Percentiles rank a stretch among this genome's conserved stretches.
Conservation (phyloP, 2,797 vertebrate species). For the Megalops cyprinoides region DNA sequence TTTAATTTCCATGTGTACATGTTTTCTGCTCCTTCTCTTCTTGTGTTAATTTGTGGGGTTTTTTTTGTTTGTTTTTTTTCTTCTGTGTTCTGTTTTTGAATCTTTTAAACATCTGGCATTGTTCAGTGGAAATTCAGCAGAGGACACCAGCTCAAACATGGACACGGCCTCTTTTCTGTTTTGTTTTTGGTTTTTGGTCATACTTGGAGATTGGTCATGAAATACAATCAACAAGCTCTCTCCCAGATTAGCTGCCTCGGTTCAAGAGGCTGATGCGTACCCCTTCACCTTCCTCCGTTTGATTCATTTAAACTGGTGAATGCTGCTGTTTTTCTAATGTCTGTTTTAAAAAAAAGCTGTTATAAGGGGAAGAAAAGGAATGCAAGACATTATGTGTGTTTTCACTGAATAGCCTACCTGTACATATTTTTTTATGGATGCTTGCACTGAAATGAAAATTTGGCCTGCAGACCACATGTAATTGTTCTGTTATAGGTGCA, state of each 20-base stretch:
- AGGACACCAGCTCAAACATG: constrained; percentile 27
- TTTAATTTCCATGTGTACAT: constrained; percentile 50
- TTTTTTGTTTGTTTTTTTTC: neutral
- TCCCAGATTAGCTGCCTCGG: neutral
- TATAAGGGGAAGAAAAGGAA: neutral
- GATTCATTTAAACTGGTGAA: neutral
- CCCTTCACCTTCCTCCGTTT: neutral
- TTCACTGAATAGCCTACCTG: neutral
- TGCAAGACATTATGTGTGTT: neutral
- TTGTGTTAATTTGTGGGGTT: constrained; percentile 11
- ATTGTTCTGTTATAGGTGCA: neutral
- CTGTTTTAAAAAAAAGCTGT: neutral
- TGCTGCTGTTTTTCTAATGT: neutral
- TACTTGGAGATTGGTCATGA: constrained; percentile 20
- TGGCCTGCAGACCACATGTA: neutral
- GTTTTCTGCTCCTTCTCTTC: constrained; percentile 35
- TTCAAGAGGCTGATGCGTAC: neutral
- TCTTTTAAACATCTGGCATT: constrained; percentile 14
- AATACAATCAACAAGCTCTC: neutral
- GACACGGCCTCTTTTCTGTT: neutral
- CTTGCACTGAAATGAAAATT: neutral
- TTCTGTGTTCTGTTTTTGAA: constrained; percentile 22
- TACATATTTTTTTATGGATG: neutral
- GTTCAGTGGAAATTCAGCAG: constrained; percentile 17
- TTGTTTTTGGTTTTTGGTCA: constrained; percentile 9